phyloP scores from a whole-genome alignment of 2,113 vertebrate genomes.

The Gasterosteus nipponicus region DNA sequence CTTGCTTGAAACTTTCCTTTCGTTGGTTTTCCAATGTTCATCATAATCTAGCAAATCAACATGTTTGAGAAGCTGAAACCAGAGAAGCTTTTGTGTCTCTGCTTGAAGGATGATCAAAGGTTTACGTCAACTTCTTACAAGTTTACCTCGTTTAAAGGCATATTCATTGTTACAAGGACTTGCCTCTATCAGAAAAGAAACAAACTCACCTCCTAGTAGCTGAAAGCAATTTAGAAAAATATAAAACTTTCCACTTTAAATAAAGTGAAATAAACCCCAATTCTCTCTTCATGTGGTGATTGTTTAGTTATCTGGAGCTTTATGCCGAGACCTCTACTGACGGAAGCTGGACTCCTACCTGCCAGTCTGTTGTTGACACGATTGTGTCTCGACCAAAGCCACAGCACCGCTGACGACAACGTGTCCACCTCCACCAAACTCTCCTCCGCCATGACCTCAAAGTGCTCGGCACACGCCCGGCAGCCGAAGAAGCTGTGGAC shows the following conservation, averaged over 20 bases:
- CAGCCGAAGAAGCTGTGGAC: conserved; percentile 90
- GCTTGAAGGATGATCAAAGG: background rate
- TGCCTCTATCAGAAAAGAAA: background rate
- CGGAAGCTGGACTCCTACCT: conserved; percentile 73
- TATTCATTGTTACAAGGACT: background rate
- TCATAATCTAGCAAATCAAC: too few relatives aligned
- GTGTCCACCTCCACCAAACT: conserved; percentile 76
- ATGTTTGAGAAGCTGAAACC: background rate
- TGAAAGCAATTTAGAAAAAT: background rate
- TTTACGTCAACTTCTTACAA: background rate
- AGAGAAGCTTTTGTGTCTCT: background rate
- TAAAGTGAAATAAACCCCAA: background rate
- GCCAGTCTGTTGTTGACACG: conserved; percentile 89
- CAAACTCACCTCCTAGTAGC: background rate
- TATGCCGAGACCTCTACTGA: background rate
- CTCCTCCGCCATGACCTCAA: conserved; percentile 87
- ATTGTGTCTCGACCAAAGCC: conserved; percentile 95
- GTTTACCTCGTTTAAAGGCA: background rate
- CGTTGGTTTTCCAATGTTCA: background rate
- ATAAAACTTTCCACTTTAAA: background rate
- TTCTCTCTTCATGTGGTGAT: background rate
- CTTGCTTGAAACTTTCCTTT: background rate
- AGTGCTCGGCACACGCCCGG: conserved; percentile 86
- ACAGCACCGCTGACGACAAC: conserved; percentile 74
- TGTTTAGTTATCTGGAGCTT: background rate